phyloP scores from a whole-genome alignment of 2,113 vertebrate species.

The Galeopterus variegatus region DNA sequence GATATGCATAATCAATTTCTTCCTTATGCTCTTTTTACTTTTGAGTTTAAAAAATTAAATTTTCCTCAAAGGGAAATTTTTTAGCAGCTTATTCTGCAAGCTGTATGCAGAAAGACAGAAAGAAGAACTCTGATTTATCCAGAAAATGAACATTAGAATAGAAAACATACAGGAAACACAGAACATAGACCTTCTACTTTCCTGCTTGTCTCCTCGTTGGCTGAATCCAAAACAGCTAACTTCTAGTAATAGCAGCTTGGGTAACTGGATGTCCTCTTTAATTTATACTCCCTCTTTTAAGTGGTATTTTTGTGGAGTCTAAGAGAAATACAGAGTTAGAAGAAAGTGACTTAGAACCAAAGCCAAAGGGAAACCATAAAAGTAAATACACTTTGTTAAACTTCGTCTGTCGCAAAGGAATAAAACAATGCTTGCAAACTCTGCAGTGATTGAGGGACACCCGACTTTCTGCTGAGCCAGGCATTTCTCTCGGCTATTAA shows the following conservation, averaged over 20 bases:
- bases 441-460: conserved; percentile 59
- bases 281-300: neutral
- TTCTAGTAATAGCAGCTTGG: fast-evolving
- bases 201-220: neutral
- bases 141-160: neutral
- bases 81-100: neutral
- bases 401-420: conserved; percentile 19
- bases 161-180: fast-evolving
- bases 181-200: neutral
- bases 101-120: neutral
- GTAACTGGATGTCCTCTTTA: fast-evolving
- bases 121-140: neutral
- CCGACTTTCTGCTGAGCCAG: conserved; percentile 62
- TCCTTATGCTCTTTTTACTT: neutral
- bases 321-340: neutral
- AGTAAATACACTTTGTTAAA: neutral
- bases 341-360: neutral
- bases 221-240: neutral
- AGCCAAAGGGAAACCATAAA: neutral
- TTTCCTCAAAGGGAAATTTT: neutral
- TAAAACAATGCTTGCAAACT: neutral
- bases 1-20: neutral
- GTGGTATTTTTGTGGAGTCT: neutral
- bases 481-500: conserved; percentile 75
- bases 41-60: conserved; percentile 13